Evolutionary conservation across 2,797 vertebrate genomes (phyloP), one percentile per base, ranked within the genome.

Genomic region (Uromys caudimaculatus): DNA sequence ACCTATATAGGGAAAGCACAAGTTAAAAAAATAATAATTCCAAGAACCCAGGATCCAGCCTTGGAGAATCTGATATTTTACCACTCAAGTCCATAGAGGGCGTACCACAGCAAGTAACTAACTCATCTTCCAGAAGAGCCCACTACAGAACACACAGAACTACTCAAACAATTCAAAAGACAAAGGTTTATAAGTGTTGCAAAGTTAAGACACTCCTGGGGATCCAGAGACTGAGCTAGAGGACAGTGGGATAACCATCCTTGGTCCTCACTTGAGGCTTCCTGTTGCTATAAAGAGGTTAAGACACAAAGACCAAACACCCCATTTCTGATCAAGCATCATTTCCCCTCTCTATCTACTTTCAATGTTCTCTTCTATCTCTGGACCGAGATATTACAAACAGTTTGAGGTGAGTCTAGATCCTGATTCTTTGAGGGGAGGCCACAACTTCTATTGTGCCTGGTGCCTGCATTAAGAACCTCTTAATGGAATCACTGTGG

Each of bases 161-260:
- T 10, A 12, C 35, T 69, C 58, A 41, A 83, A 32, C 17, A 24
- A 14, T 52, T 64, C 17, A n/a, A 52, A 62, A 35, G 19, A 35
- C 50, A 21, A 54, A 71, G 32, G 50, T 27, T 52, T 62, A 9
- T 86, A 52, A 38, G 29, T 69, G 3, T 52, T 71, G 52, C 47
- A 16, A 69, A 71, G 24, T 5, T 54, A 54, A 87, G 85, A 29
- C 5, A 52, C 35, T 38, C n/a, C 3, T 47, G 29, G 29, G 12
- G 21, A 35, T 14, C 44, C 32, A 54, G 84, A 27, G 64, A 8
- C 56, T 0, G 9, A 24, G 32, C 47, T 88, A 3, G 16, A 58
- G 73, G 9, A 1, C 0, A 12, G 0, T 6, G 14, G 4, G 3
- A 35, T 29, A 8, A 12, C 82, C 50, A 41, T 19, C 10, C 9